A percentile compares a stretch with the other conserved stretches of the same genome.
Conservation (phyloP, 2,113 vertebrate species). For the Aspidoscelis tigris region DNA sequence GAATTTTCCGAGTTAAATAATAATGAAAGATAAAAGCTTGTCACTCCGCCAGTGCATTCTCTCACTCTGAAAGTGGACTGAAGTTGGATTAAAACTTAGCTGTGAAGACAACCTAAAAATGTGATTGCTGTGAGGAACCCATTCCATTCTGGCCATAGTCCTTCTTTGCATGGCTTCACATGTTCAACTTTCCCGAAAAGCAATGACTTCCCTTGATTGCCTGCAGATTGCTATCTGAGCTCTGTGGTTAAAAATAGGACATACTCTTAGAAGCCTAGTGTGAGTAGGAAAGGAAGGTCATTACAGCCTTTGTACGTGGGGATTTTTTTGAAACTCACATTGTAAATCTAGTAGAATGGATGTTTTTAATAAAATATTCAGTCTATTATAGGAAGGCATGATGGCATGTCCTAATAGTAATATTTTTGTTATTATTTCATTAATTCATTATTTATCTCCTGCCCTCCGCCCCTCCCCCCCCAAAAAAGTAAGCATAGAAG, state of each 20-base stretch:
- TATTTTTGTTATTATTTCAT: neutral
- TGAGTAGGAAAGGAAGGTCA: no score
- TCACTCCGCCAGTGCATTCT: no score
- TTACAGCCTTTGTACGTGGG: neutral
- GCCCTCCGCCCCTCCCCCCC: no score
- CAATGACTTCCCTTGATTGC: neutral
- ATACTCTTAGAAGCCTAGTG: neutral
- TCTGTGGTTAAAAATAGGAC: neutral
- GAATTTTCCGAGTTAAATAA: no score
- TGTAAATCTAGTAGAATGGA: neutral
- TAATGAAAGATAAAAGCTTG: no score
- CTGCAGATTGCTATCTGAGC: neutral
- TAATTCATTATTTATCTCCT: neutral
- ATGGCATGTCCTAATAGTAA: neutral
- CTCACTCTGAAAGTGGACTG: no score
- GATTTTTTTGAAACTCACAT: neutral
- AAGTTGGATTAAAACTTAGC: no score
- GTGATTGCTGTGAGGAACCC: no score
- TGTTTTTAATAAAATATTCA: neutral
- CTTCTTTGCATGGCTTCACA: neutral
- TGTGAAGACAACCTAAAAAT: no score
- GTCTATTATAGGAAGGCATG: neutral
- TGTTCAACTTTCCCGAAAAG: neutral
- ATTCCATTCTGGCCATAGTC: no score
- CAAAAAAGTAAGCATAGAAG: neutral